Conservation (phyloP, 2,888 invertebrate species). For the Rhagonycha lutea region DNA sequence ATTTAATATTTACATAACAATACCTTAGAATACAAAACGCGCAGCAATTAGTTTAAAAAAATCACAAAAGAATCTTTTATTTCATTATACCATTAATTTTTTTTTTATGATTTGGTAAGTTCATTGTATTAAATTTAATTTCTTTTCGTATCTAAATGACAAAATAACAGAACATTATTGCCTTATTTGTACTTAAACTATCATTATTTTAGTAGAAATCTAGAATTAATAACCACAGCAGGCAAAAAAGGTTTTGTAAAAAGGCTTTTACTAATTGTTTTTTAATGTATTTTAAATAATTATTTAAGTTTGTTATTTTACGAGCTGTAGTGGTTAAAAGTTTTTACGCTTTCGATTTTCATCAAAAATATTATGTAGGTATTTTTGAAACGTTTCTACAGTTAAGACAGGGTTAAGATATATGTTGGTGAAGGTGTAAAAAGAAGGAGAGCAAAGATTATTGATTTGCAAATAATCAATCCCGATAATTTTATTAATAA, state of each 20-base stretch:
- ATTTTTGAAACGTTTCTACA: no score
- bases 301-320: neutral
- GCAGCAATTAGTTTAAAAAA: neutral
- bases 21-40: neutral
- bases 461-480: neutral
- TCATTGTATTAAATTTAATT: neutral
- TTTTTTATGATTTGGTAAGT: neutral
- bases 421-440: no score
- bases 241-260: neutral
- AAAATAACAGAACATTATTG: neutral
- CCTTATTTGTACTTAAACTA: neutral
- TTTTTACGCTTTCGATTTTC: neutral
- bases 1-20: neutral
- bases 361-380: neutral
- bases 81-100: neutral
- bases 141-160: neutral
- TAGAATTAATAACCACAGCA: neutral
- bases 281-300: neutral
- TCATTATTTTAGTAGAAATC: neutral
- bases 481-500: neutral
- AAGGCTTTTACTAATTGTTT: neutral
- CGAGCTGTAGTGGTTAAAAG: neutral
- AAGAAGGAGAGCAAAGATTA: neutral
- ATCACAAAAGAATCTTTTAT: neutral
- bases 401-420: no score